Conservation (phyloP, 2,797 vertebrate species). For the Anomalospiza imberbis region DNA sequence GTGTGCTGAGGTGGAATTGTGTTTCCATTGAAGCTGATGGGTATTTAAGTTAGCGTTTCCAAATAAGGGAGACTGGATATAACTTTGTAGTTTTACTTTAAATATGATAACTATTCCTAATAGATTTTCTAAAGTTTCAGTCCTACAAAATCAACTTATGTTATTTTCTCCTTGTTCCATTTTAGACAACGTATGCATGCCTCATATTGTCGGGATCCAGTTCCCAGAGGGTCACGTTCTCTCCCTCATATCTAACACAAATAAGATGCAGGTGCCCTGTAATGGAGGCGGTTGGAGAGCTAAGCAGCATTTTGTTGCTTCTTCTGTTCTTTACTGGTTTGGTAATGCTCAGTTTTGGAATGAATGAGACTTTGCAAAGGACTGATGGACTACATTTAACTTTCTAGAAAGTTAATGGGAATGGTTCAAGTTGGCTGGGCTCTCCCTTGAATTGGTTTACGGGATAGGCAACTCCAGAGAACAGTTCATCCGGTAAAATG, state of each 20-base stretch:
- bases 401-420: neutral
- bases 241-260: neutral
- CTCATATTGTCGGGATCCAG: neutral
- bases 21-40: neutral
- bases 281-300: neutral
- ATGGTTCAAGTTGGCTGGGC: neutral
- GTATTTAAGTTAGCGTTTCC: neutral
- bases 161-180: neutral
- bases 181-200: neutral
- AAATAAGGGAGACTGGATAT: neutral
- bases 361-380: neutral
- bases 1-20: neutral
- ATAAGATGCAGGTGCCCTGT: fast-evolving
- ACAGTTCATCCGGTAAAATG: neutral
- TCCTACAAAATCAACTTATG: neutral
- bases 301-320: neutral
- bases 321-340: neutral
- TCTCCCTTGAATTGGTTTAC: neutral
- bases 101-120: neutral
- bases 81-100: neutral
- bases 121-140: neutral
- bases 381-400: neutral
- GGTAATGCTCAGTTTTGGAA: neutral
- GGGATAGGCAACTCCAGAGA: neutral
- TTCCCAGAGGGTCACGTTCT: neutral